Evolutionary conservation across 2,888 invertebrate genomes (phyloP), one percentile per base, ranked within the genome.

Genomic region (Drosophila koepferae): DNA sequence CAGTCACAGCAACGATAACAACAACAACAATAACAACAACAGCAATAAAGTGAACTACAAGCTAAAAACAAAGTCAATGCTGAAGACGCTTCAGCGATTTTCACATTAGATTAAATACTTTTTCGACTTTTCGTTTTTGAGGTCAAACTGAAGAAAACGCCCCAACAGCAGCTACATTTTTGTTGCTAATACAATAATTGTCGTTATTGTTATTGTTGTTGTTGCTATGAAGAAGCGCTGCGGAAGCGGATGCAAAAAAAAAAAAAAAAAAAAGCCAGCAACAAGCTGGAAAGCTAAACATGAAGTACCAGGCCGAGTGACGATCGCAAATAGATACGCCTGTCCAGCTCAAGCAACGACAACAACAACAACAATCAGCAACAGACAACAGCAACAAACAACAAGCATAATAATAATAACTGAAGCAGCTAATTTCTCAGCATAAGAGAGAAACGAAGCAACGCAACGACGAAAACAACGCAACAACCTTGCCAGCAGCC

Each of bases 351-450:
- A 59, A 55, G 20, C 65, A 64, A 38, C 65, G 62, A 34, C 63
- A 59, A n/a, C 64, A 63, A 46, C 65, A 74, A 46, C 71, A 74
- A 46, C 71, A 46, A 6, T 59, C 6, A 16, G 5, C 65, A 66
- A 16, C 14, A 64, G 46, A 6, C 46, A 43, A 1, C 46, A 63
- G 12, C 63, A 41, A 31, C 56, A 63, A 74, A 23, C 53, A 69
- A 65, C 59, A 67, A 68, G 46, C 40, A 81, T 63, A 74, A 87
- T 72, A 77, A 86, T 81, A 90, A 86, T 86, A 86, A 86, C 89
- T 86, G 79, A 86, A 86, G 87, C 86, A 86, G 86, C 86, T 86
- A 86, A 90, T 86, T 86, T 86, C 86, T 90, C 86, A 86, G 89
- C 84, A 72, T 77, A 86, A 51, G 51, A 86, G 79, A 73, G 78